Evolutionary conservation across 2,888 invertebrate genomes (phyloP).

Genomic region (Cheilosia soror): DNA sequence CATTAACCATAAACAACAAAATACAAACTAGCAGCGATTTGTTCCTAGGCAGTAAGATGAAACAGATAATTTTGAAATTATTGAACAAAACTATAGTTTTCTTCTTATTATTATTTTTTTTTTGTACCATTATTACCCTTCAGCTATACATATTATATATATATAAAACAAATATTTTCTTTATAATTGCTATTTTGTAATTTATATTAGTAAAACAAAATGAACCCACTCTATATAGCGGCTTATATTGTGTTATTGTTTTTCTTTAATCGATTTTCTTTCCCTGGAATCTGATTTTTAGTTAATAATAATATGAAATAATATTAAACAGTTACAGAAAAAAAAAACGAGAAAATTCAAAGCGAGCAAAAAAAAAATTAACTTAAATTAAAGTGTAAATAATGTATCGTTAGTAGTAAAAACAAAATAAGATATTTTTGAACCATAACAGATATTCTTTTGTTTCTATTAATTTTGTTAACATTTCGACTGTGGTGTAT

Average conservation of each 20-base stretch:
- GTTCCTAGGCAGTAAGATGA: constrained; percentile 74
- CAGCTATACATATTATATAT: constrained; percentile 63
- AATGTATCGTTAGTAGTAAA: constrained; percentile 62
- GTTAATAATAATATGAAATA: constrained; percentile 63
- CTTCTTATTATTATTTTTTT: constrained; percentile 34
- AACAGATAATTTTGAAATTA: constrained; percentile 59
- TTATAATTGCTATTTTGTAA: constrained; percentile 74
- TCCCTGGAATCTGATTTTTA: constrained; percentile 52
- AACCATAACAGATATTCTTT: constrained; percentile 46
- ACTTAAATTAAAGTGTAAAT: constrained; percentile 61
- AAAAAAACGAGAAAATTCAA: constrained; percentile 39
- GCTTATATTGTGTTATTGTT: constrained; percentile 62
- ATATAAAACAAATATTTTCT: constrained; percentile 60
- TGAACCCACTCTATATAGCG: constrained; percentile 46
- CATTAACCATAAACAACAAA: constrained; percentile 37
- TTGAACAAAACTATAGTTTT: constrained; percentile 25
- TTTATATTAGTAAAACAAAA: constrained; percentile 67
- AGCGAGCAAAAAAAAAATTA: constrained; percentile 5
- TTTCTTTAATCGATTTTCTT: constrained; percentile 40
- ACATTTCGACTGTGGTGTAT: background rate
- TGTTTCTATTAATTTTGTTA: constrained; percentile 19
- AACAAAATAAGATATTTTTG: constrained; percentile 53
- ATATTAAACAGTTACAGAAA: constrained; percentile 54
- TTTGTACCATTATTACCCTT: constrained; percentile 67
- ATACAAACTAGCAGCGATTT: constrained; percentile 70